Evolutionary conservation across 2,797 vertebrate genomes (phyloP).

Genomic region (Chloroceryle amazona): DNA sequence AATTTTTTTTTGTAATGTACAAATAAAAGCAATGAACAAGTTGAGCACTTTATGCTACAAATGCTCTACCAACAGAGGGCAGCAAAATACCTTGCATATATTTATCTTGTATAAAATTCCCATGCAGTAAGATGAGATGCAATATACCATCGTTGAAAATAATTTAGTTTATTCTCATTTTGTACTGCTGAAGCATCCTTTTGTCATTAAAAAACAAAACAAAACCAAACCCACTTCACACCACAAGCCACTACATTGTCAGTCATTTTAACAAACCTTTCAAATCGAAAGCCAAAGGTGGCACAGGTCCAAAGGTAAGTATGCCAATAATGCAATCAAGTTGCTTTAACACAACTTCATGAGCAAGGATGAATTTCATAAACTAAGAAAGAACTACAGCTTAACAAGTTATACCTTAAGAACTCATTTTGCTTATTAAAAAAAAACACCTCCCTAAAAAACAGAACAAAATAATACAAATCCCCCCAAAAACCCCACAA

Average conservation of each 20-base stretch:
- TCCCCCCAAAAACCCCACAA: no score
- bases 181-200: background rate
- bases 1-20: accelerated
- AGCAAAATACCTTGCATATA: constrained; percentile 7
- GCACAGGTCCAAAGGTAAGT: background rate
- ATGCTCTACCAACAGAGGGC: constrained; percentile 49
- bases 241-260: background rate
- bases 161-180: background rate
- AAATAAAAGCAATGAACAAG: background rate
- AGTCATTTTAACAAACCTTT: background rate
- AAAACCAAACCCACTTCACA: background rate
- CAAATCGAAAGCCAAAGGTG: background rate
- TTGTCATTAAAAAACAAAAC: background rate
- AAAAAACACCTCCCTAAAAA: background rate
- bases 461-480: no score
- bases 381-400: background rate
- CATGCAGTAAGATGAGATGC: background rate
- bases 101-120: background rate
- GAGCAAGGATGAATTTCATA: background rate
- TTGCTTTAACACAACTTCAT: background rate
- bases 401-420: background rate
- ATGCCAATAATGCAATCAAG: background rate
- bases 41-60: background rate
- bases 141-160: background rate
- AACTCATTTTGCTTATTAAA: background rate